Percentiles rank a stretch among this genome's conserved stretches.
These are phyloP conservation scores for Halcyon malimbica DNA, from an alignment of 2,113 vertebrate genomes.

Conservation along the genomic window DNA sequence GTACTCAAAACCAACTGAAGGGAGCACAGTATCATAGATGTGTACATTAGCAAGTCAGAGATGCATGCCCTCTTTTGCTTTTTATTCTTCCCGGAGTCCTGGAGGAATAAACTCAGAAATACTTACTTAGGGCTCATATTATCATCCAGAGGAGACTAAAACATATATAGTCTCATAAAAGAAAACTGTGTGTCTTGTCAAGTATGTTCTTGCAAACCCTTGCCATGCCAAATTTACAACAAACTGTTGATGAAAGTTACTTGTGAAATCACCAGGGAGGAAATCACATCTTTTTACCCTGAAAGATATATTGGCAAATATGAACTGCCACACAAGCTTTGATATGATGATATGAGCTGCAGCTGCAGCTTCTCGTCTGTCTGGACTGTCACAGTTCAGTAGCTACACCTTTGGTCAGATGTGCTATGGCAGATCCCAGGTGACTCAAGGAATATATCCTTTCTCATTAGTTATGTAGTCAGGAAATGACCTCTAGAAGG, in stretches of 20 bases:
- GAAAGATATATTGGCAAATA: slow-evolving; percentile 26
- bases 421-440: not conserved
- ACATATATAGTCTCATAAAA: not conserved
- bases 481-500: not conserved
- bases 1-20: not conserved
- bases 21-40: not conserved
- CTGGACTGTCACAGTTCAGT: slow-evolving; percentile 18
- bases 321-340: slow-evolving; percentile 19
- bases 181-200: not conserved
- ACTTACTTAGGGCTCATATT: not conserved
- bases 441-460: slow-evolving; percentile 1
- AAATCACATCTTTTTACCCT: not conserved
- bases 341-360: not conserved
- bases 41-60: not conserved
- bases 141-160: slow-evolving; percentile 5
- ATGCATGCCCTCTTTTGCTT: not conserved
- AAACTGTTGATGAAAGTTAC: slow-evolving; percentile 26
- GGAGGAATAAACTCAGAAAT: not conserved
- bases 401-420: slow-evolving; percentile 7
- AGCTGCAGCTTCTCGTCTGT: not conserved
- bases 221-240: not conserved
- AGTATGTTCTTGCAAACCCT: not conserved
- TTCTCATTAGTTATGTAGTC: not conserved
- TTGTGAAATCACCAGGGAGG: slow-evolving; percentile 1
- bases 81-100: not conserved